Base-by-base conservation (phyloP, 1,140 invertebrate genomes). In the Maconellicoccus hirsutus region DNA sequence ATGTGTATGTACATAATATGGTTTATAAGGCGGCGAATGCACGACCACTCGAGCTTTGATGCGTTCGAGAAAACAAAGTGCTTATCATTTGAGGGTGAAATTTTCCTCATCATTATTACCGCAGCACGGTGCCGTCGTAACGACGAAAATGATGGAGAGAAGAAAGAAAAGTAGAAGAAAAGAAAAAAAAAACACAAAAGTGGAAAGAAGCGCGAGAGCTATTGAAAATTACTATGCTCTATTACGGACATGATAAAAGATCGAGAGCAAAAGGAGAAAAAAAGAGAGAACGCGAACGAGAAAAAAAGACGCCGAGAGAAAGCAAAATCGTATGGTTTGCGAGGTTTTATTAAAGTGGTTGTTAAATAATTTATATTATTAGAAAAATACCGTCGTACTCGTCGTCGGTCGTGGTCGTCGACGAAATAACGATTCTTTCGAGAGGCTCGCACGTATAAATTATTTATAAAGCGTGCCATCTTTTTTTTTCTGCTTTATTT, bases 51-150 rank as follows among this genome's bases (percentile, higher is more conserved):
- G 29, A 33, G 29, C 29, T 33, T 33, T 52, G 6, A 52, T 52
- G 3, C 12, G 42, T 19, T 52, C 10, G 42, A 52, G 42, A 52
- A 33, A 52, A 52, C 42, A 52, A 52, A 52, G 42, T 19, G 42
- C 42, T 52, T 52, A 14, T 52, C 42, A 52, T 52, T 52, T 52
- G 6, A 16, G 10, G 12, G 42, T 16, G 12, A 19, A 52, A 52
- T 52, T 52, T 52, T 52, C 42, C 42, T 52, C 42, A 52, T 52
- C n/a, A 52, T 19, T 19, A 52, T 52, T 52, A 52, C 42, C 42
- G 29, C 12, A 33, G 29, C 12, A 6, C 12, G n/a, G 42, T 52
- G n/a, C n/a, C 42, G n/a, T 52, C 42, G 42, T 52, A 33, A 12
- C 3, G 12, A 33, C 29, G 4, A 52, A 16, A 52, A 19, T 8